Conservation (phyloP, 2,888 invertebrate species). For the Ennomos quercinarius region DNA sequence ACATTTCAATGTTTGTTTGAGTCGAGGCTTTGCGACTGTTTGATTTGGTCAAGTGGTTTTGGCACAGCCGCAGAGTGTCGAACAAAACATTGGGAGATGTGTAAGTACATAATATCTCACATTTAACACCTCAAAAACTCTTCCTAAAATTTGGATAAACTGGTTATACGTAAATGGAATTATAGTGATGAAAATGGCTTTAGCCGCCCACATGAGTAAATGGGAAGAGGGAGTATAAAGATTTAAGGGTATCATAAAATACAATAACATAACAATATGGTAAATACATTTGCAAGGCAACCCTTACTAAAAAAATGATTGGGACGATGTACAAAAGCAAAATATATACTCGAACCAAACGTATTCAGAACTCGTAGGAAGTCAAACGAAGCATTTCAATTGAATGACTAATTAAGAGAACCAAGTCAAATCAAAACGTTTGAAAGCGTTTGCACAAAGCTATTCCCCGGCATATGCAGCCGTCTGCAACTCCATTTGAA, state of each 20-base stretch:
- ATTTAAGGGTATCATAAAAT: too few species aligned
- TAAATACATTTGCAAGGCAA: neutral
- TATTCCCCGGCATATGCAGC: conserved; percentile 47
- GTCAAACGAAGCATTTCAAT: conserved; percentile 38
- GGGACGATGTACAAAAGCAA: conserved; percentile 1
- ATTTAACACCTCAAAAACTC: too few species aligned
- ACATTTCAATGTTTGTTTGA: conserved; percentile 76
- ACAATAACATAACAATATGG: neutral
- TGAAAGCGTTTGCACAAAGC: conserved; percentile 48
- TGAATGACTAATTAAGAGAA: conserved; percentile 41
- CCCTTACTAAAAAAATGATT: conserved; percentile 2
- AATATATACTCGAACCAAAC: conserved; percentile 8
- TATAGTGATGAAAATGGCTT: too few species aligned
- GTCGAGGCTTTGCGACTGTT: conserved; percentile 60
- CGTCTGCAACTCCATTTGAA: conserved; percentile 52
- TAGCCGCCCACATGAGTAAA: too few species aligned
- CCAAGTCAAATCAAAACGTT: conserved; percentile 41
- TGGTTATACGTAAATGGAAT: too few species aligned
- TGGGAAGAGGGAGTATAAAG: too few species aligned
- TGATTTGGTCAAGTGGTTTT: conserved; percentile 56
- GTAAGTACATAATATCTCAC: too few species aligned
- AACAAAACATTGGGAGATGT: neutral
- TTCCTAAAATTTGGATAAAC: too few species aligned
- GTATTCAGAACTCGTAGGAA: conserved; percentile 28
- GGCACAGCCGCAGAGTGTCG: conserved; percentile 31